phyloP scores from a whole-genome alignment of 1,140 invertebrate genomes.

The Gonatopus flavifemur region DNA sequence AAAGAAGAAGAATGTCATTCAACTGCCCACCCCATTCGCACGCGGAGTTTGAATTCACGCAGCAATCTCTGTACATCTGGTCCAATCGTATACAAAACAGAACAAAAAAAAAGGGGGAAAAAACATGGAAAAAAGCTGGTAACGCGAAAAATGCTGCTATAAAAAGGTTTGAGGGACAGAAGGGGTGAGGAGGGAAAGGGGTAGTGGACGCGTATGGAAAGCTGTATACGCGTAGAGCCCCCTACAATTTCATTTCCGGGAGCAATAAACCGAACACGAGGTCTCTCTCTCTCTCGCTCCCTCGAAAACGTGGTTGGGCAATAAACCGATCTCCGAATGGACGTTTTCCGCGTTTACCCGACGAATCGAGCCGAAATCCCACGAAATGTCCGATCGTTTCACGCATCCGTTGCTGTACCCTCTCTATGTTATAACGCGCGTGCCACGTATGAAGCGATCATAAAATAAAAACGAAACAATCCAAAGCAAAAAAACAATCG shows the following conservation, averaged over 20 bases:
- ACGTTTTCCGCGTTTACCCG: constrained; percentile 17
- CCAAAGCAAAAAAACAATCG: no score
- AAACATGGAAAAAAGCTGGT: constrained; percentile 11
- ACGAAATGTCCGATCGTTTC: constrained; percentile 39
- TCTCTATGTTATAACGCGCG: no score
- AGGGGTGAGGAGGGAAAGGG: constrained; percentile 6
- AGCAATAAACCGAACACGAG: constrained; percentile 41
- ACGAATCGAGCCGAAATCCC: constrained; percentile 35
- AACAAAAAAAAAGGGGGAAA: constrained; percentile 3
- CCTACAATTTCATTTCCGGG: constrained; percentile 43
- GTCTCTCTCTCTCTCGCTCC: no score
- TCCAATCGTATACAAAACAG: constrained; percentile 1
- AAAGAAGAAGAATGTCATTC: not conserved
- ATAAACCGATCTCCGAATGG: constrained; percentile 45
- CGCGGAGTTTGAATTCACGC: no score
- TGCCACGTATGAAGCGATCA: no score
- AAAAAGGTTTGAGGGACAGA: not conserved
- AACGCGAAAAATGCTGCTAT: constrained; percentile 5
- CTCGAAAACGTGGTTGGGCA: constrained; percentile 24
- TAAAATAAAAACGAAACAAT: no score
- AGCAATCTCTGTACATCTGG: no score
- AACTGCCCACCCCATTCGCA: no score
- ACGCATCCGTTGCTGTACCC: constrained; percentile 29
- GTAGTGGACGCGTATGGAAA: not conserved
- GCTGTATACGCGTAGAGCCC: constrained; percentile 14